A percentile compares a stretch with the other conserved stretches of the same genome.
Conservation (phyloP, 2,113 vertebrate species). For the Ptilorrhoa leucosticta region DNA sequence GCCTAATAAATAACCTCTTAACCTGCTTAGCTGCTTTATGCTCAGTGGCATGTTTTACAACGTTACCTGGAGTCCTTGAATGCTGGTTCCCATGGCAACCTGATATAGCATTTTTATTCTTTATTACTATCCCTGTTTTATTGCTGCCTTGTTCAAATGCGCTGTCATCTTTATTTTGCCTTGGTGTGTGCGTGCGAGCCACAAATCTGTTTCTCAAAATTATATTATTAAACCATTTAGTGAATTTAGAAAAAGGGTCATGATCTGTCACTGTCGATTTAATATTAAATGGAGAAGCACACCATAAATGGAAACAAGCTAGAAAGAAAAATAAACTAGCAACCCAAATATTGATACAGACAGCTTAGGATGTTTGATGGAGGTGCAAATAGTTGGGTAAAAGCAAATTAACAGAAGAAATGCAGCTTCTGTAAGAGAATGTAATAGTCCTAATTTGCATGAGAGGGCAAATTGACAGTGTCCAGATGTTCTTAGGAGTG, state of each 20-base stretch:
- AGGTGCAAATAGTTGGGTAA: background rate
- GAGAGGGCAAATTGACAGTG: background rate
- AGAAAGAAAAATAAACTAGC: background rate
- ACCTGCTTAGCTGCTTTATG: slow-evolving; percentile 71
- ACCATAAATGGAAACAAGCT: slow-evolving; percentile 24
- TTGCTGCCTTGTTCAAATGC: slow-evolving; percentile 66
- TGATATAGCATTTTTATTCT: slow-evolving; percentile 68
- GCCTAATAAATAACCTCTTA: slow-evolving; percentile 71
- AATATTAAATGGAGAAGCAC: background rate
- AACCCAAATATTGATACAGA: slow-evolving; percentile 10
- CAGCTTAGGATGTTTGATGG: background rate
- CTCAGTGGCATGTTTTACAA: slow-evolving; percentile 68
- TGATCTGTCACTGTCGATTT: slow-evolving; percentile 48
- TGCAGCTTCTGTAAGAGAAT: background rate
- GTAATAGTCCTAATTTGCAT: background rate
- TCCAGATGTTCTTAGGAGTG: background rate
- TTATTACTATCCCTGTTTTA: slow-evolving; percentile 71
- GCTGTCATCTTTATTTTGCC: slow-evolving; percentile 67
- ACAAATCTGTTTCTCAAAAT: slow-evolving; percentile 50
- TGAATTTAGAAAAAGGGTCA: slow-evolving; percentile 17
- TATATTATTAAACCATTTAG: slow-evolving; percentile 48
- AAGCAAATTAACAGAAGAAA: background rate
- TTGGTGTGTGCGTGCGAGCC: background rate
- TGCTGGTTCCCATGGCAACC: slow-evolving; percentile 69
- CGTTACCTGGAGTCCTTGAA: slow-evolving; percentile 72